Evolutionary conservation across 2,888 invertebrate species (phyloP).

Genomic region (Drosophila mayaguana): DNA sequence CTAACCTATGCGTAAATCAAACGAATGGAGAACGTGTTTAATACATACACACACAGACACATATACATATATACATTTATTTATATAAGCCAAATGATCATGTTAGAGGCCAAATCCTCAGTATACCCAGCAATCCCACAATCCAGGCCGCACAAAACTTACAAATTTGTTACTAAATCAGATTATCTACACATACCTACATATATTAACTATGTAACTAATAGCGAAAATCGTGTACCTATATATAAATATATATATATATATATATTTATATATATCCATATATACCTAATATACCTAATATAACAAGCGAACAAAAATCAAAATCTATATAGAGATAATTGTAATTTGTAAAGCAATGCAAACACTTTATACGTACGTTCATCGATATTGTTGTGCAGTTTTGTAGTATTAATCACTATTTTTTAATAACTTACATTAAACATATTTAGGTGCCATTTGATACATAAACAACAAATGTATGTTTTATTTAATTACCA

Average conservation of each 20-base stretch:
- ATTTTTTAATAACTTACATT: constrained; percentile 44
- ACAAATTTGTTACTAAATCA: constrained; percentile 49
- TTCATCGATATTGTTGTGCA: constrained; percentile 49
- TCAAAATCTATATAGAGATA: constrained; percentile 50
- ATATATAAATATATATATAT: constrained; percentile 16
- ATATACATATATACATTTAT: neutral
- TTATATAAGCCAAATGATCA: constrained; percentile 45
- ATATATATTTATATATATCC: constrained; percentile 23
- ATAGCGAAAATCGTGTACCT: constrained; percentile 68
- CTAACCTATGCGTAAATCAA: constrained; percentile 58
- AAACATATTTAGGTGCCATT: constrained; percentile 71
- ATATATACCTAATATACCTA: neutral
- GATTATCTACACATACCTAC: constrained; percentile 16
- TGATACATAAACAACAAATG: constrained; percentile 44
- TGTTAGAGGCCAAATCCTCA: constrained; percentile 37
- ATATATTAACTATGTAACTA: constrained; percentile 45
- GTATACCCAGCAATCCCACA: constrained; percentile 12
- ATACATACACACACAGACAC: constrained; percentile 18
- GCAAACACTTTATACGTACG: constrained; percentile 24
- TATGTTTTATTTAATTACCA: constrained; percentile 11
- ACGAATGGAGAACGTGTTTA: neutral
- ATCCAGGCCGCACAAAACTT: constrained; percentile 41
- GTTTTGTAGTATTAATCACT: constrained; percentile 49
- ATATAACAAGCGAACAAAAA: constrained; percentile 61
- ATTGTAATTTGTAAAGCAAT: constrained; percentile 36